Base-by-base conservation (phyloP, 2,797 vertebrate species). In the Betta splendens region DNA sequence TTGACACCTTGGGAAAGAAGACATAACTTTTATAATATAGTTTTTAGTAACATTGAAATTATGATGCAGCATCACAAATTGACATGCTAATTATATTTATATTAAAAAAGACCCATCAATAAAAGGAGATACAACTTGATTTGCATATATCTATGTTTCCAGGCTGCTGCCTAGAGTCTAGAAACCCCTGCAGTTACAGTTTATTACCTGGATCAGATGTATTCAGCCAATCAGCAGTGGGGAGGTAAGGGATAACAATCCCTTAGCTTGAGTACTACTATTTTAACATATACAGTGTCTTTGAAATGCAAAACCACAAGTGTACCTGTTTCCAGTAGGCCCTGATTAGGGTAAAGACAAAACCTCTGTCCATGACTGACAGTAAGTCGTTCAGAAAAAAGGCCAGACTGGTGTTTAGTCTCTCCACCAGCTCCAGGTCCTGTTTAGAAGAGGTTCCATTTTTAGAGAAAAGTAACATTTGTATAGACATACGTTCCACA, bases 291-390 rank as follows among this genome's bases (percentile, higher is more conserved):
- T 21, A 22, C n/a, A n/a, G n/a, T n/a, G n/a, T 13, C n/a, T 7
- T 32, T 6, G 7, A 26, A 18, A 29, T 11, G 40, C 11, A 10
- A 12, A 46, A 13, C 8, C 33, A 15, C 7, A n/a, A 16, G 22
- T 21, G 17, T 91, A 98, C 98, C 95, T 99, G 97, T 89, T 99
- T 99, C 93, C 95, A 98, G 85, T 93, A 98, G 25, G 94, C 92
- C 80, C 94, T 98, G 80, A 98, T 88, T 32, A 99, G 93, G 29
- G 62, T 80, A 77, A 99, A 98, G 77, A 99, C 96, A 81, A 98
- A 98, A 51, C 97, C 98, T 85, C 98, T 90, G 84, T 99, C 98
- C 97, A 99, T 99, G 77, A 99, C 94, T 43, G 97, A 99, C 69
- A 99, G 89, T 37, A 99, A 81, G 81, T 98, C 96, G 49, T 98